These are phyloP conservation scores for Cirrhinus molitorella DNA, from an alignment of 2,797 vertebrate species.

Conservation along the genomic window DNA sequence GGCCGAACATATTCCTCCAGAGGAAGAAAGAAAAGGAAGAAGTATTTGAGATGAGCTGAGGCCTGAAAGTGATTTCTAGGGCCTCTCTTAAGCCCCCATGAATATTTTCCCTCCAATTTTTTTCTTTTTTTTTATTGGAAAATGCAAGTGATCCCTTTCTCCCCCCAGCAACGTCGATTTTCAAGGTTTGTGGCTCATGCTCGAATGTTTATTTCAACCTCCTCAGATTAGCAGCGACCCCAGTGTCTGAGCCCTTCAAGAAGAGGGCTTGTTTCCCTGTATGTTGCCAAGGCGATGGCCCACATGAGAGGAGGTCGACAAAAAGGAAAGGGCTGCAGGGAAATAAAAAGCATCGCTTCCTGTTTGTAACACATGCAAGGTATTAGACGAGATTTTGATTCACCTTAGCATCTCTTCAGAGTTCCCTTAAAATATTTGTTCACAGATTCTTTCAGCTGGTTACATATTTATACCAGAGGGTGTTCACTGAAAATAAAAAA, in stretches of 20 bases:
- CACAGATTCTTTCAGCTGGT: not conserved
- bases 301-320: conserved; percentile 72
- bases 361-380: conserved; percentile 43
- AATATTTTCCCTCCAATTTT: conserved; percentile 63
- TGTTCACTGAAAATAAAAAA: not conserved
- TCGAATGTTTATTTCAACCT: conserved; percentile 77
- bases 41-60: conserved; percentile 44
- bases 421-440: not conserved
- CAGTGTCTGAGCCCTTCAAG: conserved; percentile 75
- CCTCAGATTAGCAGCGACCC: conserved; percentile 78
- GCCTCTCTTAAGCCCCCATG: conserved; percentile 65
- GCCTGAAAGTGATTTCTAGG: conserved; percentile 51
- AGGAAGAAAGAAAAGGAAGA: conserved; percentile 32
- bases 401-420: not conserved
- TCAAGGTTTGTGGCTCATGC: conserved; percentile 75
- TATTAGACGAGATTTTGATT: conserved; percentile 16
- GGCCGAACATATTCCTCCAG: conserved; percentile 22
- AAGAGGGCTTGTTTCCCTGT: conserved; percentile 73
- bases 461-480: not conserved
- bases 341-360: conserved; percentile 51
- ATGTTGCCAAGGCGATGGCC: conserved; percentile 81
- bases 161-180: conserved; percentile 69
- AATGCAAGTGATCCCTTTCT: conserved; percentile 59
- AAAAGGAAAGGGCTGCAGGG: conserved; percentile 49
- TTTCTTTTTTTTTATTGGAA: conserved; percentile 56